A percentile compares a stretch with the other conserved stretches of the same genome.
Evolutionary conservation across 2,888 invertebrate species (phyloP).

Genomic region (Liodrosophila aerea): DNA sequence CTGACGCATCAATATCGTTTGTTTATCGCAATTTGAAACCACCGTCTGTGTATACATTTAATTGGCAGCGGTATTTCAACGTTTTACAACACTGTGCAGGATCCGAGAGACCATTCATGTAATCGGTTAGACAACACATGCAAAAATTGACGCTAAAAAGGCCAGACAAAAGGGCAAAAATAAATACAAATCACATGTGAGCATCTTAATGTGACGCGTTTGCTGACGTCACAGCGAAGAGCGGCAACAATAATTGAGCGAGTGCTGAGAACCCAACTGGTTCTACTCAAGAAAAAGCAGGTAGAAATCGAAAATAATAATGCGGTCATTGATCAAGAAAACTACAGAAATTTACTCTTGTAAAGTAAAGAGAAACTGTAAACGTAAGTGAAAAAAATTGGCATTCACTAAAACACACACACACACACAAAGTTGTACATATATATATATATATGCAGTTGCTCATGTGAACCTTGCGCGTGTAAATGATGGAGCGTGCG

Average conservation of each 20-base stretch:
- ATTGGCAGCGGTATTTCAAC: background rate
- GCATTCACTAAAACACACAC: conserved; percentile 5
- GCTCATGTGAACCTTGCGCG: conserved; percentile 40
- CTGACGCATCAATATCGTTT: conserved; percentile 21
- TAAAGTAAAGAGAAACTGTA: conserved; percentile 22
- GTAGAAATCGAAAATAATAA: conserved; percentile 12
- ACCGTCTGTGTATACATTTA: background rate
- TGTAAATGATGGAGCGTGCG: conserved; percentile 33
- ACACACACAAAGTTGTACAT: conserved; percentile 6
- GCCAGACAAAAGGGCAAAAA: conserved; percentile 47
- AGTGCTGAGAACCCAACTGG: conserved; percentile 32
- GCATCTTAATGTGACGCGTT: conserved; percentile 25
- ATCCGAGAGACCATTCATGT: conserved; percentile 17
- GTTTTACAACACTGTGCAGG: conserved; percentile 13
- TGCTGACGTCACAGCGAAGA: conserved; percentile 53
- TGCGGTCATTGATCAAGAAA: conserved; percentile 5
- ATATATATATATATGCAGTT: conserved; percentile 11
- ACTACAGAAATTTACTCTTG: conserved; percentile 9
- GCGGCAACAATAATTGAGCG: conserved; percentile 8
- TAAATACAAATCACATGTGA: conserved; percentile 52
- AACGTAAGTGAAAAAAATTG: conserved; percentile 5
- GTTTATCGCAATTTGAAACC: background rate
- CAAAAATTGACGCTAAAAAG: conserved; percentile 45
- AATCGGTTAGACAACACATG: conserved; percentile 24
- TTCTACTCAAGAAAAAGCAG: conserved; percentile 8